A percentile compares a stretch with the other conserved stretches of the same genome.
phyloP scores from a whole-genome alignment of 2,113 vertebrate genomes.

The Oncorhynchus masou region DNA sequence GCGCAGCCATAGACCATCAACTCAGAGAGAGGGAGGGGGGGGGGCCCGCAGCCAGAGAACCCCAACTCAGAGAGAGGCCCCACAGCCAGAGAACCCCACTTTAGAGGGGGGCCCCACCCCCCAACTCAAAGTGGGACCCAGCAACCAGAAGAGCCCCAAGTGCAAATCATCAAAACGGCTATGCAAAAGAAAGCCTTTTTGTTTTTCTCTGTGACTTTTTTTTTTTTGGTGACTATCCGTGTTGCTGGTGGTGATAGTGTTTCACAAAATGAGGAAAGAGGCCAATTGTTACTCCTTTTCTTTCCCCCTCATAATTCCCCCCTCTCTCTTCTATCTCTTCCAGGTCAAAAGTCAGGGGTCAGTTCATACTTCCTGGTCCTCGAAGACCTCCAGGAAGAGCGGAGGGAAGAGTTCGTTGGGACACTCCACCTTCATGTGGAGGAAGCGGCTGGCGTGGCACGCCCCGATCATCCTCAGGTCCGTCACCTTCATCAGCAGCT shows the following conservation, averaged over 20 bases:
- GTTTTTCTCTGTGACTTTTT: constrained; percentile 17
- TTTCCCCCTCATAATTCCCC: background rate
- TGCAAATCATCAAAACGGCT: background rate
- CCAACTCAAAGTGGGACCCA: no score
- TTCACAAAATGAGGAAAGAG: background rate
- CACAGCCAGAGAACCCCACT: no score
- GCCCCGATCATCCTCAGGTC: constrained; percentile 98
- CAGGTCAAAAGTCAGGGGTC: background rate
- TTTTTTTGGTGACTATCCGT: constrained; percentile 39
- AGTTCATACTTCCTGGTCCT: constrained; percentile 75
- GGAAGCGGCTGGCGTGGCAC: constrained; percentile 98
- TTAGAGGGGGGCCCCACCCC: no score
- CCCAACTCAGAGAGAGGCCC: no score
- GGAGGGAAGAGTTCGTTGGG: constrained; percentile 98
- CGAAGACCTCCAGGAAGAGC: constrained; percentile 96
- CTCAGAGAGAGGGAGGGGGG: no score
- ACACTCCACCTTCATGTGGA: constrained; percentile 99
- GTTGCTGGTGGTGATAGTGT: constrained; percentile 10
- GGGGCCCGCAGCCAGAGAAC: no score
- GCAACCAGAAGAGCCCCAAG: background rate
- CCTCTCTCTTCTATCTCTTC: background rate
- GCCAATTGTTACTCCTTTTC: background rate
- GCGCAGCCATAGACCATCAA: no score
- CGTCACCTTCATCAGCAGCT: constrained; percentile 99
- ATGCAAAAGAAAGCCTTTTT: background rate